Base-by-base conservation (phyloP, 2,888 invertebrate species). In the Eristalinus aeneus region DNA sequence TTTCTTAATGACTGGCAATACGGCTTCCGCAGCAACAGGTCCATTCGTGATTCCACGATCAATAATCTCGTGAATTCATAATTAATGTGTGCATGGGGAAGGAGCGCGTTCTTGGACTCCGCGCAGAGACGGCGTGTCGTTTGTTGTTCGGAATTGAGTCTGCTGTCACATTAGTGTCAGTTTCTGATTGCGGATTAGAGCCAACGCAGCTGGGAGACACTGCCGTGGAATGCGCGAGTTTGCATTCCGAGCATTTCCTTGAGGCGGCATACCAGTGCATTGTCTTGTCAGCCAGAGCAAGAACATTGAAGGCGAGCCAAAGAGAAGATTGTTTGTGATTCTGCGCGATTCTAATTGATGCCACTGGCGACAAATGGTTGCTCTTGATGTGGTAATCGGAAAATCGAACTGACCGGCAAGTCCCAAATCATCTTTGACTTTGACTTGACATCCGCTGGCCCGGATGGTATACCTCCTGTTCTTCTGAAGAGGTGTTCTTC, bases 31-130 rank as follows among this genome's bases (percentile, higher is more conserved):
- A n/a, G n/a, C n/a, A n/a, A n/a, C n/a, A n/a, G n/a, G n/a, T n/a
- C n/a, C n/a, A n/a, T n/a, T n/a, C n/a, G n/a, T n/a, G n/a, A 71
- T 75, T 64, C 71, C 71, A 22, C 65, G 39, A 69, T 74, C 56
- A 63, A 69, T 81, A 58, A 69, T 69, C 64, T 60, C 34, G 22
- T 65, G 67, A 79, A 72, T 72, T 72, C 67, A 67, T 79, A 65
- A 65, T 58, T 58, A 60, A 67, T 67, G 46, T 12, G 4, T n/a
- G 39, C n/a, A 8, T 4, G 27, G 34, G n/a, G 20, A 20, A 0
- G 23, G 12, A 31, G 27, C 53, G 31, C 54, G 56, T 22, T 54
- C 22, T 46, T 61, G 71, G 39, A 31, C 31, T 46, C 60, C 27
- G 5, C 2, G 31, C 46, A n/a, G n/a, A n/a, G n/a, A n/a, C n/a